phyloP scores from a whole-genome alignment of 2,888 invertebrate genomes.

The Andrena hattorfiana region DNA sequence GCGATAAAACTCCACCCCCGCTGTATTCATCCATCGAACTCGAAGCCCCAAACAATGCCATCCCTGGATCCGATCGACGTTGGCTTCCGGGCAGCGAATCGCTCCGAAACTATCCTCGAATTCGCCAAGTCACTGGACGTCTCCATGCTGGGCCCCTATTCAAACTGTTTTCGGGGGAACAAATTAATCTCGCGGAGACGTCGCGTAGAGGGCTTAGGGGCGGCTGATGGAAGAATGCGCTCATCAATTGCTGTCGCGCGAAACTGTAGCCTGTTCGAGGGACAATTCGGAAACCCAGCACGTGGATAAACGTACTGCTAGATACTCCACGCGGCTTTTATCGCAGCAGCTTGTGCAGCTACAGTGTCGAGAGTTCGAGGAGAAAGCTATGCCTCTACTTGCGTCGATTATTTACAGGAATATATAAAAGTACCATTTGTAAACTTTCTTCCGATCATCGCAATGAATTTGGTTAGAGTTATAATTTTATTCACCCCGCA shows the following conservation, averaged over 20 bases:
- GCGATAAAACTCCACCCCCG: conserved; percentile 3
- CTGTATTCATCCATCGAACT: conserved; percentile 16
- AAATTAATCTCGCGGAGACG: conserved; percentile 38
- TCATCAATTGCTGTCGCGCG: conserved; percentile 27
- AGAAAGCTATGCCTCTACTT: background rate
- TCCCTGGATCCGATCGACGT: conserved; percentile 28
- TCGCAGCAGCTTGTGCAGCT: background rate
- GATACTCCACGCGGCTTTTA: background rate
- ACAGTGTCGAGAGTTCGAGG: background rate
- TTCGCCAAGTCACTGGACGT: conserved; percentile 26
- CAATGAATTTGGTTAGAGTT: background rate
- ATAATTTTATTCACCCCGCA: background rate
- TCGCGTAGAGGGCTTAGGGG: background rate
- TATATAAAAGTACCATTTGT: background rate
- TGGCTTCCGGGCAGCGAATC: conserved; percentile 16
- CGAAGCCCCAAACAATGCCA: conserved; percentile 18
- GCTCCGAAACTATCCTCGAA: conserved; percentile 22
- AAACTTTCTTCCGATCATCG: background rate
- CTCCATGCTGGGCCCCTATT: conserved; percentile 2
- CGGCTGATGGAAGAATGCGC: conserved; percentile 12
- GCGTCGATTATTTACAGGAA: too few species aligned
- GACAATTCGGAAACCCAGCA: background rate
- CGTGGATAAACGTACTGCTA: background rate
- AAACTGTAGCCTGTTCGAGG: conserved; percentile 9
- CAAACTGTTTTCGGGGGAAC: conserved; percentile 26